Conservation (phyloP, 2,888 invertebrate species). For the Apotomis turbidana region DNA sequence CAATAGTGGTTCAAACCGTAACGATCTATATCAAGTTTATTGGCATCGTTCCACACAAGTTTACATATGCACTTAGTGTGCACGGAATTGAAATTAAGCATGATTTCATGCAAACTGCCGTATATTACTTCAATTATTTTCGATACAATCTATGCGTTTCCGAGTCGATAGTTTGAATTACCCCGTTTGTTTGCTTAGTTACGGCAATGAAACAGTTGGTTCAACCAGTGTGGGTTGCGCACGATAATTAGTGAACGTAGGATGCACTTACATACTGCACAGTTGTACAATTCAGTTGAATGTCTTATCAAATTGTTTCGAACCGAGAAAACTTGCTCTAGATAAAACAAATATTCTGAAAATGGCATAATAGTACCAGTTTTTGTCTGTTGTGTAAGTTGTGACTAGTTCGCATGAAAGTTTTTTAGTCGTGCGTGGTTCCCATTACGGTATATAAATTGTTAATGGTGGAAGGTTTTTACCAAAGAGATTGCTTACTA, state of each 20-base stretch:
- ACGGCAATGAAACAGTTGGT: constrained; percentile 30
- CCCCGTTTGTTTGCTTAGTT: constrained; percentile 52
- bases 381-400: constrained; percentile 29
- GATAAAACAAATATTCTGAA: constrained; percentile 27
- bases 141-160: constrained; percentile 65
- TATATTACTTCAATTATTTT: constrained; percentile 66
- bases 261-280: constrained; percentile 2
- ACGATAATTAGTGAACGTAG: constrained; percentile 17
- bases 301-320: neutral
- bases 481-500: too few relatives aligned
- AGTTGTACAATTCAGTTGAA: neutral
- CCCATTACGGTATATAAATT: constrained; percentile 25
- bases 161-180: constrained; percentile 59
- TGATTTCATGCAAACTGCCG: constrained; percentile 77
- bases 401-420: constrained; percentile 26
- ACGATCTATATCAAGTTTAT: constrained; percentile 72
- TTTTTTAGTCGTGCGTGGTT: constrained; percentile 13
- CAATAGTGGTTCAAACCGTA: constrained; percentile 49
- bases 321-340: constrained; percentile 1
- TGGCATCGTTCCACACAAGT: constrained; percentile 71
- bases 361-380: constrained; percentile 24
- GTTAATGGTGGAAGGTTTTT: constrained; percentile 9
- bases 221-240: constrained; percentile 6
- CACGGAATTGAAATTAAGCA: constrained; percentile 77
- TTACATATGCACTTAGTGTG: constrained; percentile 69